Evolutionary conservation across 2,797 vertebrate genomes (phyloP), one percentile per base, ranked within the genome.

Genomic region (Peromyscus eremicus): DNA sequence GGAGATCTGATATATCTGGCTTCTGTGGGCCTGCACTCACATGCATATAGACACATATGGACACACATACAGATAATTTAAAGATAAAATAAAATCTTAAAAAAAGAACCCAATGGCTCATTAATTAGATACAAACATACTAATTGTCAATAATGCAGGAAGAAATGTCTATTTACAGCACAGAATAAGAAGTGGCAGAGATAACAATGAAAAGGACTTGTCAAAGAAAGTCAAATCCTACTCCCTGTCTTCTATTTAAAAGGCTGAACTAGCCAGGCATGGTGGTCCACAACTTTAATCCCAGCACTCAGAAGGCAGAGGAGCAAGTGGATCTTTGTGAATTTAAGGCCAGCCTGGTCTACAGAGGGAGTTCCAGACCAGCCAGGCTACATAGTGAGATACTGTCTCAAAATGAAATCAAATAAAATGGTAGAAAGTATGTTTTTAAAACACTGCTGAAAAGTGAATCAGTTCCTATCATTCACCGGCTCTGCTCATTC

Each of bases 221-320:
- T 75, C 29, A 81, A 91, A 94, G n/a, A 76, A 91, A 93, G 68
- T 92, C 92, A 92, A 92, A 85, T 57, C 8, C 32, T 84, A 52
- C 32, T 37, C 73, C 7, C 29, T 40, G 43, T 70, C 6, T 81
- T 81, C 34, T 77, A 19, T 52, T 96, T 83, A 14, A 89, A 96
- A 52, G 55, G 23, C 55, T 86, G 66, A 81, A 92, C 84, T 91
- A 52, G 6, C 19, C 21, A 14, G 21, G 37, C 27, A 23, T 62
- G 29, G 40, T 34, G 62, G 40, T 62, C 21, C 14, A 64, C 9
- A 46, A 25, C 13, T 88, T 88, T 37, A 87, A 55, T 87, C 14
- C 32, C 46, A 71, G 49, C 14, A 73, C 34, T 73, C 27, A 52
- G 34, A 71, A 66, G 66, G 34, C 34, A 73, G 27, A 86, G 32